Conservation (phyloP, 2,113 vertebrate species). For the Seriola dumerili region DNA sequence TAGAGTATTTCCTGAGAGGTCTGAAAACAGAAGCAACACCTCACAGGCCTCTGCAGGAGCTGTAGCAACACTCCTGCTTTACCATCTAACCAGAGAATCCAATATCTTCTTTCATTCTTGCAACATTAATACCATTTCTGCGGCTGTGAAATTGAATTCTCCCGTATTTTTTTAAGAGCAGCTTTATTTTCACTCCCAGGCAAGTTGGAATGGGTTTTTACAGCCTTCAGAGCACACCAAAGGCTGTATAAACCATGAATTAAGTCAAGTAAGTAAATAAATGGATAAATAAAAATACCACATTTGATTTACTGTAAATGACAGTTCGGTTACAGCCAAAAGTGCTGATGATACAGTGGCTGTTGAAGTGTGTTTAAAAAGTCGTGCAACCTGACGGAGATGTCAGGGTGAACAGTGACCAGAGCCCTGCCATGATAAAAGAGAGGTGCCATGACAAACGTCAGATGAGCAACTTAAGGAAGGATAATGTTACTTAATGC, state of each 20-base stretch:
- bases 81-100: conserved; percentile 14
- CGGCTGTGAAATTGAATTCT: conserved; percentile 25
- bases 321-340: conserved; percentile 30
- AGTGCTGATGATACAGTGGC: conserved; percentile 49
- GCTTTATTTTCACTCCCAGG: conserved; percentile 1
- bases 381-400: conserved; percentile 37
- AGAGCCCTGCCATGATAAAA: conserved; percentile 42
- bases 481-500: conserved; percentile 60
- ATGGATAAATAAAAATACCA: conserved; percentile 49
- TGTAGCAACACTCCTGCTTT: background rate
- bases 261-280: conserved; percentile 40
- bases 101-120: conserved; percentile 10
- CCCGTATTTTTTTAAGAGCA: background rate
- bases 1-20: conserved; percentile 55
- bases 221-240: conserved; percentile 9
- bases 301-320: conserved; percentile 38
- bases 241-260: conserved; percentile 18
- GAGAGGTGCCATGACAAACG: conserved; percentile 42
- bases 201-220: conserved; percentile 11
- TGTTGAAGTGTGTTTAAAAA: conserved; percentile 55
- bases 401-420: conserved; percentile 45
- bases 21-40: conserved; percentile 49
- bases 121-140: conserved; percentile 25
- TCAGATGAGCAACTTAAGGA: conserved; percentile 56
- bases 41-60: conserved; percentile 18